Conservation (phyloP, 2,113 vertebrate species). For the Microtus oregoni region DNA sequence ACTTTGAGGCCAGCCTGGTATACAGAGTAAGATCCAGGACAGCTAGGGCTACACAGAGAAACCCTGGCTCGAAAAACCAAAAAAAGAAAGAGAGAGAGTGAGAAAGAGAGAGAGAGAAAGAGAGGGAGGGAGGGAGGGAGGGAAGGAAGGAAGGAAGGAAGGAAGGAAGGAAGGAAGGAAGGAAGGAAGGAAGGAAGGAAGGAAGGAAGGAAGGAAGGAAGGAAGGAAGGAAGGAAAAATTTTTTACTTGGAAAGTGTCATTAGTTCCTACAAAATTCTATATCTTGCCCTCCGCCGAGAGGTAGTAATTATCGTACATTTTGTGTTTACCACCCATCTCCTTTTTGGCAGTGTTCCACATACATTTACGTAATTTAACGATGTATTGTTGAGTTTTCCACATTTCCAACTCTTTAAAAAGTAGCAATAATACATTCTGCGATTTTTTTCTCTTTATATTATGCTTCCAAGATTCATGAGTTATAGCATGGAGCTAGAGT, state of each 20-base stretch:
- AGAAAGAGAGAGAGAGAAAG: too few species aligned
- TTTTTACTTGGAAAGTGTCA: not conserved
- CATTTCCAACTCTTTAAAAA: constrained; percentile 36
- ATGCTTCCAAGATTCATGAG: not conserved
- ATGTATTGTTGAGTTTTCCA: constrained; percentile 12
- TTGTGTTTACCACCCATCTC: not conserved
- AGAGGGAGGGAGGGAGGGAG: too few species aligned
- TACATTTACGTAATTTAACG: not conserved
- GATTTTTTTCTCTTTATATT: not conserved
- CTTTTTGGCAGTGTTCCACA: constrained; percentile 10
- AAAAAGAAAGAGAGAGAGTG: too few species aligned
- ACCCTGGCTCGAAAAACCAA: too few species aligned
- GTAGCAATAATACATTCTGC: not conserved
- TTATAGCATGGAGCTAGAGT: not conserved
- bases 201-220: too few species aligned
- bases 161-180: too few species aligned
- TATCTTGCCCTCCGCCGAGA: not conserved
- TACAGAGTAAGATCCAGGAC: too few species aligned
- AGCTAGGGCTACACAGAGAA: too few species aligned
- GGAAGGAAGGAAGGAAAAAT: too few species aligned
- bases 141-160: too few species aligned
- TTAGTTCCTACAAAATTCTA: not conserved
- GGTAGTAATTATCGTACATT: not conserved
- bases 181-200: too few species aligned
- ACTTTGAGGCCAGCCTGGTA: too few species aligned